Evolutionary conservation across 2,797 vertebrate genomes (phyloP).

Genomic region (Acrocephalus scirpaceus): DNA sequence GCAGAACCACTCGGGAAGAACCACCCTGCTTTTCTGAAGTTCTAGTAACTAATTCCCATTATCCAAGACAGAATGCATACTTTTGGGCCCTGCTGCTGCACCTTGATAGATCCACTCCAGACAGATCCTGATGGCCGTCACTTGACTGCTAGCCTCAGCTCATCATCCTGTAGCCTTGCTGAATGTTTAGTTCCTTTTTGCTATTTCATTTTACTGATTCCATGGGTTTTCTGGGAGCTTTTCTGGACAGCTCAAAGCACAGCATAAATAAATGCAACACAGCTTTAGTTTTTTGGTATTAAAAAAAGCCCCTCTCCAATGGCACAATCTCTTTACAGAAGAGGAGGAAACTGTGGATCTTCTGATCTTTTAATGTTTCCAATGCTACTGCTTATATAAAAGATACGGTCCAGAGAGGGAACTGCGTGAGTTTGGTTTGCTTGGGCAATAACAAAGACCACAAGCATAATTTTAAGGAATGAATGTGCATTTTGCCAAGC

Average conservation of each 20-base stretch:
- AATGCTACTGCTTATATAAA: neutral
- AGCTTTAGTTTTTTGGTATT: neutral
- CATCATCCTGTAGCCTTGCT: neutral
- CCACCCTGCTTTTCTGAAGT: neutral
- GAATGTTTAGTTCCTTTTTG: neutral
- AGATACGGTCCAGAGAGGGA: neutral
- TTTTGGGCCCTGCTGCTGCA: neutral
- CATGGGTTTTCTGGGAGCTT: neutral
- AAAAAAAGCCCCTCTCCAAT: neutral
- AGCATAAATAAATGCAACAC: slow-evolving; percentile 7
- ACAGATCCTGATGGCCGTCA: neutral
- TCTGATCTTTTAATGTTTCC: neutral
- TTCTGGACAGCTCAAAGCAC: slow-evolving; percentile 8
- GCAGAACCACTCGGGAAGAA: neutral
- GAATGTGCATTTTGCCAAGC: slow-evolving; percentile 19
- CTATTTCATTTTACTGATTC: neutral
- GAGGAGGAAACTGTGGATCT: neutral
- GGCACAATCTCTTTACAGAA: neutral
- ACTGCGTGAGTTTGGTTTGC: neutral
- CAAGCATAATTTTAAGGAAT: slow-evolving; percentile 7
- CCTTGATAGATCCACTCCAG: neutral
- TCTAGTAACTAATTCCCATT: neutral
- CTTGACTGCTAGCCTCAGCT: neutral
- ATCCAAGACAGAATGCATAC: neutral
- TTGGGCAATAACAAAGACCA: neutral